Evolutionary conservation across 2,797 vertebrate species (phyloP), one percentile per base, ranked within the genome.

Genomic region (Eurystomus glaucurus): DNA sequence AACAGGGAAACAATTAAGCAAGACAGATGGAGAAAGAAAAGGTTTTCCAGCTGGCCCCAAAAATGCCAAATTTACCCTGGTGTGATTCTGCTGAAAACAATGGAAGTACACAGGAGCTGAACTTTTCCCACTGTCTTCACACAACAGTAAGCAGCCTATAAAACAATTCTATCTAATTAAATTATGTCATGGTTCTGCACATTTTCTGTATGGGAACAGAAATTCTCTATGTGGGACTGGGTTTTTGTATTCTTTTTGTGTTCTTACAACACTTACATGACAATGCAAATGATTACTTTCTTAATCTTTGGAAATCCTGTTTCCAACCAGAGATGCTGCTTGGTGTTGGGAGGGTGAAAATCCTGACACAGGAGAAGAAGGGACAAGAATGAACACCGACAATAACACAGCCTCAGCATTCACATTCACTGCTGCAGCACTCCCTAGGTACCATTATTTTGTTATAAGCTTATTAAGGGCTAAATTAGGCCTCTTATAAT

Each of bases 61-160:
- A 93, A 91, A 55, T 21, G 19, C 28, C 33, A 33, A 58, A 52
- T 88, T 84, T 31, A 75, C 10, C 28, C 18, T 18, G 4, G 51
- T 68, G 21, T 48, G 58, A 79, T 79, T 92, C 62, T 92, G 16
- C 23, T 64, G 79, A 48, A 94, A 86, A 94, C 39, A 90, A 87
- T 52, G 39, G 54, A 76, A 60, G 62, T 37, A 88, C 61, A 94
- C 82, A 91, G 52, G 46, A 93, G 43, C n/a, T 93, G 80, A 97
- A 76, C 62, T 92, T 94, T 84, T 81, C 85, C 85, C n/a, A 10
- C 72, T 90, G 21, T 79, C 43, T 88, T 94, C 90, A 86, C 46
- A 68, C 2, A 3, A 70, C 52, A 89, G 64, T n/a, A 71, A 64
- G 33, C 76, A 93, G 46, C 35, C 58, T 85, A 52, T 51, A 80